Base-by-base conservation (phyloP, 2,113 vertebrate genomes). In the Cromileptes altivelis region DNA sequence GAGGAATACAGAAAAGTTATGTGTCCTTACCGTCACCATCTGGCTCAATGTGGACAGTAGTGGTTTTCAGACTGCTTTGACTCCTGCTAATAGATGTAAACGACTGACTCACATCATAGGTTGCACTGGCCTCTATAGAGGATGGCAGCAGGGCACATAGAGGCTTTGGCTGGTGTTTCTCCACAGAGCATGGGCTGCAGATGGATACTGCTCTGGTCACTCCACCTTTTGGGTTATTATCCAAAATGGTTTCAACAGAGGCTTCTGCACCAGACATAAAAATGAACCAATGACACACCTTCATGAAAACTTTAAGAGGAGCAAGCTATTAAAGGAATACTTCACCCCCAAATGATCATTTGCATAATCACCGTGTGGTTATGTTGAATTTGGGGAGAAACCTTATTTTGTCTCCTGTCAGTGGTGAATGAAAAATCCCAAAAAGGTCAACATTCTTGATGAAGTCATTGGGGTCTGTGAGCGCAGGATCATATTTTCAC, bases 11-110 rank as follows among this genome's bases (percentile, higher is more conserved):
- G 8, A 37, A 9, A 11, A 53, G 6, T 45, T 33, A 5, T 14
- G 4, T 40, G 19, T 81, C 4, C 92, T 93, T 81, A 96, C 95
- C 95, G 4, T 90, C 92, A 50, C 72, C 80, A 1, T 70, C 88
- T 10, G 92, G 61, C 62, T 91, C 67, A 0, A 69, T 72, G 77
- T 84, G 69, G 55, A 76, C 78, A 1, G 72, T 62, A 0, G 82
- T 42, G 21, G 85, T 86, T 84, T 87, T 94, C 14, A 85, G 62
- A 72, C 53, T 87, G 15, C 69, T 68, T n/a, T 82, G 84, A 64
- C 78, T 88, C 61, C 61, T 92, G 62, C 52, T n/a, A 21, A 78
- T 85, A 0, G 84, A 37, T 23, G 82, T 74, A 58, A 89, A 40
- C 2, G 74, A 78, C 14, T 70, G 83, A 23, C 79, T 94, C 10